phyloP scores from a whole-genome alignment of 2,113 vertebrate species.

The Cryptomyrus ogoouensis region DNA sequence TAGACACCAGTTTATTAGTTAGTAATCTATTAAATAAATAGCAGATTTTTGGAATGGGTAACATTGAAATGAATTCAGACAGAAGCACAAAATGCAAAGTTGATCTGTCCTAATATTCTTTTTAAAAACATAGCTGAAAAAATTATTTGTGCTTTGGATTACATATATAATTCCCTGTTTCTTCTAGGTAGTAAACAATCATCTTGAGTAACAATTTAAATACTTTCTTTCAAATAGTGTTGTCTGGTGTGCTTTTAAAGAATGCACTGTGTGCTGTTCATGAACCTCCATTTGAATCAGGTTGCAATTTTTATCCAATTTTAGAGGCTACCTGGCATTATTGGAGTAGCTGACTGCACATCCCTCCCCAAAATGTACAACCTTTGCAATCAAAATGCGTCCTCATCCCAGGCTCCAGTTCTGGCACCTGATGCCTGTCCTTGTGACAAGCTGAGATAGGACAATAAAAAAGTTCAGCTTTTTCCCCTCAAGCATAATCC shows the following conservation, averaged over 20 bases:
- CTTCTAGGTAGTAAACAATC: background rate
- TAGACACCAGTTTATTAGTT: background rate
- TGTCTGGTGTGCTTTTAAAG: background rate
- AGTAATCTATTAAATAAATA: background rate
- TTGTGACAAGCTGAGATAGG: slow-evolving; percentile 23
- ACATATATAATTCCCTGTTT: background rate
- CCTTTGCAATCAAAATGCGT: slow-evolving; percentile 4
- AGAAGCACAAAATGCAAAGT: background rate
- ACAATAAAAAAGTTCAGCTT: slow-evolving; percentile 18
- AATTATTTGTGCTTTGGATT: background rate
- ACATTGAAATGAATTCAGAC: background rate
- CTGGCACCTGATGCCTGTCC: slow-evolving; percentile 14
- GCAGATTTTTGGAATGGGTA: background rate
- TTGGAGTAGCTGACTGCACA: background rate
- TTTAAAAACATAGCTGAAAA: background rate
- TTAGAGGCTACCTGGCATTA: background rate
- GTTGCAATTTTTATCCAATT: background rate
- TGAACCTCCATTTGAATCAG: background rate
- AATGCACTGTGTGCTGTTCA: background rate
- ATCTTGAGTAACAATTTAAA: background rate
- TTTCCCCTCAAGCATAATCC: slow-evolving; percentile 16
- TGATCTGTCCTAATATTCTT: background rate
- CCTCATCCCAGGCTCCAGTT: background rate
- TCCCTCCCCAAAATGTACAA: background rate
- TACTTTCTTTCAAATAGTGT: background rate